These are phyloP conservation scores for Gobio occitaniae DNA, from an alignment of 2,797 vertebrate species.

Conservation along the genomic window DNA sequence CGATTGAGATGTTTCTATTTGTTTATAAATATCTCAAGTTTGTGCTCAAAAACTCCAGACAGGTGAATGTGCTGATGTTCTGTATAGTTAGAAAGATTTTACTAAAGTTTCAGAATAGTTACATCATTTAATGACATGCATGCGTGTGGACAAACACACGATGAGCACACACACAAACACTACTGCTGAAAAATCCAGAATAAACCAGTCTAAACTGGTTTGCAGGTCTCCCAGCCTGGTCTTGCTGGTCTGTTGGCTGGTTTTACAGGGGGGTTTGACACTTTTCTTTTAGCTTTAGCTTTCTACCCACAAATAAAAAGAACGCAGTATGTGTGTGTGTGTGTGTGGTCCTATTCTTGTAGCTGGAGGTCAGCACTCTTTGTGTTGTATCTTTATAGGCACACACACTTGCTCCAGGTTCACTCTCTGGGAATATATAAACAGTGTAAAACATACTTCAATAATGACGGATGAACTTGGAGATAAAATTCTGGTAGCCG, in stretches of 20 bases:
- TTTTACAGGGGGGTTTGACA: background rate
- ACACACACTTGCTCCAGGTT: background rate
- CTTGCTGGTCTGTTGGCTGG: background rate
- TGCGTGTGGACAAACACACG: background rate
- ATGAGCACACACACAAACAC: background rate
- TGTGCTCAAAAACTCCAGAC: background rate
- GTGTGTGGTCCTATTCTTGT: background rate
- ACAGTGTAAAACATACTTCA: conserved; percentile 21
- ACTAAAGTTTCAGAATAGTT: conserved; percentile 20
- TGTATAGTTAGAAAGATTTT: background rate
- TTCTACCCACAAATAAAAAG: background rate
- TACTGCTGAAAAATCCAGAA: background rate
- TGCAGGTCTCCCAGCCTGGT: background rate
- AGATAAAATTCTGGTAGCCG: conserved; percentile 14
- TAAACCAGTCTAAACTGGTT: background rate
- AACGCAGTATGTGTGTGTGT: background rate
- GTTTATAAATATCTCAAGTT: background rate
- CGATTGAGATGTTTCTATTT: background rate
- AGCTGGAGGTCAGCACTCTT: conserved; percentile 19
- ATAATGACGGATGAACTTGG: conserved; percentile 22
- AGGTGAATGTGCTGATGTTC: background rate
- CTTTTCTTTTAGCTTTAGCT: too few relatives aligned
- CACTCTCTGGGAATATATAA: conserved; percentile 22
- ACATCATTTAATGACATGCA: background rate
- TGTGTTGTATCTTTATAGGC: background rate